These are phyloP conservation scores for Hybos culiciformis DNA, from an alignment of 2,888 invertebrate species.

Conservation along the genomic window DNA sequence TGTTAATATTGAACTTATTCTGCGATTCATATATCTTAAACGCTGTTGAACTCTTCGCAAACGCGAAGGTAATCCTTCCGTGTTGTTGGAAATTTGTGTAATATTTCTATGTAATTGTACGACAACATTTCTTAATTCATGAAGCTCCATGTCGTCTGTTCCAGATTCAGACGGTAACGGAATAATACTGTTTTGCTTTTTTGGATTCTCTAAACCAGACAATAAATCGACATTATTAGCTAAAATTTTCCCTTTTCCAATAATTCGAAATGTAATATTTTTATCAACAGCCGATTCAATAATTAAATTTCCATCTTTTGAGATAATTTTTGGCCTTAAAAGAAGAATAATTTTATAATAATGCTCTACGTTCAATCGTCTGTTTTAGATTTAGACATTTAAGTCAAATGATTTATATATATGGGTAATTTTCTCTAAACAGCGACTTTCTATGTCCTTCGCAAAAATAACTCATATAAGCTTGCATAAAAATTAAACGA, in stretches of 20 bases:
- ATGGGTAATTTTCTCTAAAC: too few species aligned
- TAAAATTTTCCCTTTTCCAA: conserved; percentile 49
- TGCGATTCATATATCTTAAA: conserved; percentile 19
- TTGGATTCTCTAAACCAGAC: conserved; percentile 18
- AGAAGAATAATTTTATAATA: too few species aligned
- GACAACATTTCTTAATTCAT: neutral
- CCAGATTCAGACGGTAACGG: neutral
- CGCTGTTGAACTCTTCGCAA: conserved; percentile 16
- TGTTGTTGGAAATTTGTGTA: conserved; percentile 19
- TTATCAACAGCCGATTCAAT: conserved; percentile 60
- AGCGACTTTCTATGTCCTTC: too few species aligned
- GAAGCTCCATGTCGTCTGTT: conserved; percentile 6
- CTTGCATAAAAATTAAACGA: too few species aligned
- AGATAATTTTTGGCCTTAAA: conserved; percentile 23
- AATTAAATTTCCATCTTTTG: conserved; percentile 60
- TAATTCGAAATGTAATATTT: conserved; percentile 60
- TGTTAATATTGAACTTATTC: neutral
- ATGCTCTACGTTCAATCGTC: too few species aligned
- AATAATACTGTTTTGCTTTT: conserved; percentile 10
- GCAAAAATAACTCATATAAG: too few species aligned
- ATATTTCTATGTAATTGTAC: neutral
- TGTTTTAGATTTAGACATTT: too few species aligned
- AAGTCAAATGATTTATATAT: too few species aligned
- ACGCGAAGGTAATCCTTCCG: conserved; percentile 6
- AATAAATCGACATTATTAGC: conserved; percentile 56